Percentiles rank a stretch among this genome's conserved stretches.
Conservation (phyloP, 2,888 invertebrate species). For the Agrochola macilenta region DNA sequence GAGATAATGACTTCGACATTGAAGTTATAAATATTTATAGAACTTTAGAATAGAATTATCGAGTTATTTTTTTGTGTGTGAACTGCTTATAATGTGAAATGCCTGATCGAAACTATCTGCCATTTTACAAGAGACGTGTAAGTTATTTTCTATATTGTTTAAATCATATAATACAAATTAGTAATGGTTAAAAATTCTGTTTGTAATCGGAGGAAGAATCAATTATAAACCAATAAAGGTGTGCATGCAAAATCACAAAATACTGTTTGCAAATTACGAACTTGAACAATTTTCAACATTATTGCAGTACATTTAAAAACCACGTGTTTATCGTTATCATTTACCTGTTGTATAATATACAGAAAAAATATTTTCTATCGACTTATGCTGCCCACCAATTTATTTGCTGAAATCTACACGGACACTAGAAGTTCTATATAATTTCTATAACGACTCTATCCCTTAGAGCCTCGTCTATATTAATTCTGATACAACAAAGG, state of each 20-base stretch:
- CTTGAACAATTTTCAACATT: background rate
- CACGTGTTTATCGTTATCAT: conserved; percentile 6
- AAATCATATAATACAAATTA: background rate
- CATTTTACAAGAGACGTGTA: conserved; percentile 79
- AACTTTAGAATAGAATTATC: conserved; percentile 35
- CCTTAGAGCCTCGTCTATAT: background rate
- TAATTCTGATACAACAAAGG: background rate
- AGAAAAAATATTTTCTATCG: background rate
- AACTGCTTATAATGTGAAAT: conserved; percentile 75
- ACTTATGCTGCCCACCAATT: too few species aligned
- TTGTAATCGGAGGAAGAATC: background rate
- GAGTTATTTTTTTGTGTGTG: conserved; percentile 54
- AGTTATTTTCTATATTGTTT: conserved; percentile 67
- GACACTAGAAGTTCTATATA: background rate
- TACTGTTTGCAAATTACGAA: background rate
- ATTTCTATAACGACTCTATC: background rate
- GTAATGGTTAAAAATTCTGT: background rate
- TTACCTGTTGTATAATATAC: conserved; percentile 14
- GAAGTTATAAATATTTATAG: conserved; percentile 33
- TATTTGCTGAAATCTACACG: background rate
- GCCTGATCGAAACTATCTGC: conserved; percentile 85
- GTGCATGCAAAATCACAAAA: background rate
- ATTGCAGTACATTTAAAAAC: background rate
- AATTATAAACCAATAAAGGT: background rate
- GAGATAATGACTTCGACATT: conserved; percentile 34